These are phyloP conservation scores for Protophormia terraenovae DNA, from an alignment of 2,888 invertebrate species.

Conservation along the genomic window DNA sequence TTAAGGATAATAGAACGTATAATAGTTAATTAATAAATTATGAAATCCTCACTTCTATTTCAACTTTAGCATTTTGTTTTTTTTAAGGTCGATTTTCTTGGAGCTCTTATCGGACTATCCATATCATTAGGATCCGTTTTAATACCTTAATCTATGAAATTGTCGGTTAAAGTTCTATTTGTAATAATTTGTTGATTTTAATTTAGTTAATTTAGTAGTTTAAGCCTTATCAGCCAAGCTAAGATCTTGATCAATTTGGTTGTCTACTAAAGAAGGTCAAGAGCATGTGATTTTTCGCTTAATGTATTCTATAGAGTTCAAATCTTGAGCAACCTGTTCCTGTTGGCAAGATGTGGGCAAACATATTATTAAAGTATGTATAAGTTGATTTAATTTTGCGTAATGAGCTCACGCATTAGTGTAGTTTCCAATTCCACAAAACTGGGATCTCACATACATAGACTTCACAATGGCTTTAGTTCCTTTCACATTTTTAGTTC, in stretches of 20 bases:
- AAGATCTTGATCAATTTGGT: background rate
- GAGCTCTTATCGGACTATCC: constrained; percentile 73
- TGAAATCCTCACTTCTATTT: no score
- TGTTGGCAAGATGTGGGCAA: constrained; percentile 73
- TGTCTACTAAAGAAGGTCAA: background rate
- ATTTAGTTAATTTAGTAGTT: background rate
- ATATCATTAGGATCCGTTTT: constrained; percentile 78
- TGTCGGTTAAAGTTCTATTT: constrained; percentile 67
- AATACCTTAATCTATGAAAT: constrained; percentile 78
- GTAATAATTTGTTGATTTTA: no score
- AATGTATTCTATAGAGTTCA: constrained; percentile 61
- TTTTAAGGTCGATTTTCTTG: constrained; percentile 1
- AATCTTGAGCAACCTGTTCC: constrained; percentile 70
- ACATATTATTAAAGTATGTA: constrained; percentile 75
- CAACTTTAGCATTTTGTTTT: background rate
- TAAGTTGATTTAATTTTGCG: constrained; percentile 76
- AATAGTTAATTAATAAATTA: no score
- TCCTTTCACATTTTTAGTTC: background rate
- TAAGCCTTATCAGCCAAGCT: background rate
- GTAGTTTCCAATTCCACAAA: constrained; percentile 70
- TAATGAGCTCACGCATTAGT: constrained; percentile 74
- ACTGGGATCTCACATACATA: constrained; percentile 65
- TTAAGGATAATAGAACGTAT: no score
- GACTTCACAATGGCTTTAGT: background rate
- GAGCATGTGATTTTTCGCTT: background rate